These are phyloP conservation scores for Sicus ferrugineus DNA, from an alignment of 2,888 invertebrate species.

Conservation along the genomic window DNA sequence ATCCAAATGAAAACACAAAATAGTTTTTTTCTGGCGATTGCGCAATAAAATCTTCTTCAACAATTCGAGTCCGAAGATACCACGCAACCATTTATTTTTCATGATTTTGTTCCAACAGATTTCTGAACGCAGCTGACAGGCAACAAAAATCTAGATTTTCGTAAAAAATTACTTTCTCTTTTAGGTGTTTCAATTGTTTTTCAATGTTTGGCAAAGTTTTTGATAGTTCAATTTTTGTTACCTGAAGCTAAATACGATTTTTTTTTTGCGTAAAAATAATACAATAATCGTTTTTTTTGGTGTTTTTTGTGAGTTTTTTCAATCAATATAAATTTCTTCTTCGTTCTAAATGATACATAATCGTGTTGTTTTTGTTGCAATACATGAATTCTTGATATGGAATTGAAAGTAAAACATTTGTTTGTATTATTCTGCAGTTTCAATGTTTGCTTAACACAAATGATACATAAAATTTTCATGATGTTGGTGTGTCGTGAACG, in stretches of 20 bases:
- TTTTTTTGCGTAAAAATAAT: slow-evolving; percentile 41
- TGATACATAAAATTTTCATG: no score
- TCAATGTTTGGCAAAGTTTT: neutral
- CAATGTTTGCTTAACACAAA: slow-evolving; percentile 20
- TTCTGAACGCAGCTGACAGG: neutral
- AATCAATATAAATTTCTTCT: neutral
- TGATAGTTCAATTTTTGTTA: slow-evolving; percentile 29
- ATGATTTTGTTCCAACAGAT: slow-evolving; percentile 6
- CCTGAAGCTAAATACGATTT: slow-evolving; percentile 31
- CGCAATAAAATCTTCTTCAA: slow-evolving; percentile 51
- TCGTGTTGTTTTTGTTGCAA: slow-evolving; percentile 9
- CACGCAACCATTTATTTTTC: slow-evolving; percentile 33
- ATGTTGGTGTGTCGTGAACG: no score
- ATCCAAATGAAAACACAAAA: slow-evolving; percentile 51
- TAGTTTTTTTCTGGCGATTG: slow-evolving; percentile 48
- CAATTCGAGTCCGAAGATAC: slow-evolving; percentile 47
- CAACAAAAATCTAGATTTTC: slow-evolving; percentile 11
- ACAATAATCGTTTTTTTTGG: slow-evolving; percentile 36
- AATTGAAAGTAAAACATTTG: slow-evolving; percentile 17
- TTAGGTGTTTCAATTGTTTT: neutral
- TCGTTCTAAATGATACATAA: neutral
- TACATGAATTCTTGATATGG: slow-evolving; percentile 21
- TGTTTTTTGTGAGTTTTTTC: slow-evolving; percentile 11
- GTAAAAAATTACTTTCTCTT: slow-evolving; percentile 11
- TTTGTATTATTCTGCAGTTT: slow-evolving; percentile 19